Percentiles rank a stretch among this genome's conserved stretches.
Evolutionary conservation across 2,888 invertebrate species (phyloP).

Genomic region (Pyrgus malvae): DNA sequence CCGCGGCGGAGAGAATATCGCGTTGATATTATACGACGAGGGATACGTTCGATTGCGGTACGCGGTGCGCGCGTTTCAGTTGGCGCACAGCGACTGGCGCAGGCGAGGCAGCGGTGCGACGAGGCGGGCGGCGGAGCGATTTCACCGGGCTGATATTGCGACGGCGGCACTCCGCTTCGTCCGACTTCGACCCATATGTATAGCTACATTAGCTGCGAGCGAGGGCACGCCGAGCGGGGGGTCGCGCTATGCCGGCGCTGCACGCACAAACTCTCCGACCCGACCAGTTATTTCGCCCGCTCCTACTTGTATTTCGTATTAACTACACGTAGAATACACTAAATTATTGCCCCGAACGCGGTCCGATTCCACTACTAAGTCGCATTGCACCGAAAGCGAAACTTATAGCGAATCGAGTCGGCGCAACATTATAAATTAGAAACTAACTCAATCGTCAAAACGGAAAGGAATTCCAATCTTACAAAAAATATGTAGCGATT

Average conservation of each 20-base stretch:
- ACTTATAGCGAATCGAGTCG: slow-evolving; percentile 12
- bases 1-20: slow-evolving; percentile 47
- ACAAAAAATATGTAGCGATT: slow-evolving; percentile 15
- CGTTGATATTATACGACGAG: slow-evolving; percentile 48
- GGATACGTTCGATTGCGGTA: slow-evolving; percentile 72
- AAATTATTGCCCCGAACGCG: slow-evolving; percentile 8
- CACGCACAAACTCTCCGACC: slow-evolving; percentile 64
- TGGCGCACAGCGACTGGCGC: slow-evolving; percentile 81
- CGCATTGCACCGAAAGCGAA: slow-evolving; percentile 21
- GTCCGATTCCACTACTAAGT: slow-evolving; percentile 15
- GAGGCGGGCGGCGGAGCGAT: slow-evolving; percentile 79
- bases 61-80: slow-evolving; percentile 80
- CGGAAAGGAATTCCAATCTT: slow-evolving; percentile 11
- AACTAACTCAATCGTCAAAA: slow-evolving; percentile 16
- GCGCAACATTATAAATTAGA: slow-evolving; percentile 21
- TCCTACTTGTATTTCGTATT: slow-evolving; percentile 49
- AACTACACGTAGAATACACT: slow-evolving; percentile 26
- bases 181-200: slow-evolving; percentile 73
- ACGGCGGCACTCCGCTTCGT: slow-evolving; percentile 64
- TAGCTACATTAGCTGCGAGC: slow-evolving; percentile 66
- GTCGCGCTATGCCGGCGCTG: slow-evolving; percentile 60
- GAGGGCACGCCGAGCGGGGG: slow-evolving; percentile 74
- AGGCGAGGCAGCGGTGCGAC: slow-evolving; percentile 76
- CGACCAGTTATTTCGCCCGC: slow-evolving; percentile 53
- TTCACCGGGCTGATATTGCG: slow-evolving; percentile 81